phyloP scores from a whole-genome alignment of 2,797 vertebrate genomes.

The Otolemur crassicaudatus region DNA sequence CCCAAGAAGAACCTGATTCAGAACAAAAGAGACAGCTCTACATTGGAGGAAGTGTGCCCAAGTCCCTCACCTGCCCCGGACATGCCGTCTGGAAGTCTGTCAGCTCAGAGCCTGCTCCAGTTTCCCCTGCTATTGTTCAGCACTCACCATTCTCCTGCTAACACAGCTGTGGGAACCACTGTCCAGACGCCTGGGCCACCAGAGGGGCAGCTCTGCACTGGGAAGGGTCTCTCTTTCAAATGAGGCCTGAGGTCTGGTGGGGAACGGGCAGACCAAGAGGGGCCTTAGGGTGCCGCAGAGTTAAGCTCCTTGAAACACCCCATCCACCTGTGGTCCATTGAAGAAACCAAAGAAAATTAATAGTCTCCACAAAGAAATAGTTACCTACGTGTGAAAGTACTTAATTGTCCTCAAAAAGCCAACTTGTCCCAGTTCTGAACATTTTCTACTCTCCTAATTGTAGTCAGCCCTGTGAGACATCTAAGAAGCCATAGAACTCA shows the following conservation, averaged over 20 bases:
- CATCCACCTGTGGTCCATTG: neutral
- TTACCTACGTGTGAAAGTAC: neutral
- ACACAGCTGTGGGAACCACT: slow-evolving; percentile 80
- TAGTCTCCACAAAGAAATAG: neutral
- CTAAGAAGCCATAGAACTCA: neutral
- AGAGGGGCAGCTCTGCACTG: neutral
- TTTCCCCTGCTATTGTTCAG: slow-evolving; percentile 84
- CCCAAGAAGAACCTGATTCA: neutral
- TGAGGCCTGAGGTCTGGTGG: neutral
- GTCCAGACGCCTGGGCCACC: neutral
- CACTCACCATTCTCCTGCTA: slow-evolving; percentile 61
- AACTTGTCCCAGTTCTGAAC: neutral
- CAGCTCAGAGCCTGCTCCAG: slow-evolving; percentile 72
- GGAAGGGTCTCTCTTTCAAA: neutral
- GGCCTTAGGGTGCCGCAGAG: neutral
- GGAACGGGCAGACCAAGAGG: neutral
- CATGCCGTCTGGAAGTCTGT: slow-evolving; percentile 48
- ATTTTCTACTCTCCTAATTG: neutral
- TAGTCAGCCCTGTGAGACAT: neutral
- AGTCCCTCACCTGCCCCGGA: slow-evolving; percentile 45
- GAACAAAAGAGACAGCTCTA: neutral
- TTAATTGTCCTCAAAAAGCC: neutral
- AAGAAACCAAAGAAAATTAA: slow-evolving; percentile 24
- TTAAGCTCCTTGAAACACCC: neutral
- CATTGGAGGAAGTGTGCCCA: neutral